Conservation (phyloP, 1,140 invertebrate genomes). For the Heliconius himera region DNA sequence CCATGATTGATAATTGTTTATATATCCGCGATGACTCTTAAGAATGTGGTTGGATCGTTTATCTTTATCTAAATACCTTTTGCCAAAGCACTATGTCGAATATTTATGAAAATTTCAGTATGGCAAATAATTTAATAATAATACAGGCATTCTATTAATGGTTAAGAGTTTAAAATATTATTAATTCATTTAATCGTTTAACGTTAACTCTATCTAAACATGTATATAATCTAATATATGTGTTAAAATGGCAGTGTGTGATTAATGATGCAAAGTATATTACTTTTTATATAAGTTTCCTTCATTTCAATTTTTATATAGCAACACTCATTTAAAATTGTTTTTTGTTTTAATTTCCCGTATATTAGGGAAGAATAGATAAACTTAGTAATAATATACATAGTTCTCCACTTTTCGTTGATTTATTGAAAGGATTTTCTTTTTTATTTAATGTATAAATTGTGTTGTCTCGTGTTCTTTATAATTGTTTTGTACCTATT, state of each 20-base stretch:
- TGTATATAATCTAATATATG: conserved; percentile 10
- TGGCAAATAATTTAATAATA: no score
- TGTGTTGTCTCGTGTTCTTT: background rate
- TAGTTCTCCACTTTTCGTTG: background rate
- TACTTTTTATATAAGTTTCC: background rate
- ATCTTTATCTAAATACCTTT: no score
- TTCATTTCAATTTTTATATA: background rate
- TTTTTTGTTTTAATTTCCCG: background rate
- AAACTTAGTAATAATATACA: background rate
- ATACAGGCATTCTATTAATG: no score
- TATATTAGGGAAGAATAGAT: background rate
- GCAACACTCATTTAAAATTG: background rate
- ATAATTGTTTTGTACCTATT: background rate
- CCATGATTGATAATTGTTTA: no score
- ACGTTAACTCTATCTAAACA: background rate
- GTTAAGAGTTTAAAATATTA: no score
- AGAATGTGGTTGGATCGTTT: no score
- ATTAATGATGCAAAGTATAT: conserved; percentile 8
- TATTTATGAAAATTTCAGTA: no score
- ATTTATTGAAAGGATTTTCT: background rate
- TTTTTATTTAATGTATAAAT: background rate
- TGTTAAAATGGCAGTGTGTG: conserved; percentile 13
- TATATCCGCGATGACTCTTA: no score
- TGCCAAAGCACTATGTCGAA: no score
- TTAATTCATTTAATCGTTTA: no score